A percentile compares a stretch with the other conserved stretches of the same genome.
phyloP scores from a whole-genome alignment of 2,797 vertebrate genomes.

The Erpetoichthys calabaricus region DNA sequence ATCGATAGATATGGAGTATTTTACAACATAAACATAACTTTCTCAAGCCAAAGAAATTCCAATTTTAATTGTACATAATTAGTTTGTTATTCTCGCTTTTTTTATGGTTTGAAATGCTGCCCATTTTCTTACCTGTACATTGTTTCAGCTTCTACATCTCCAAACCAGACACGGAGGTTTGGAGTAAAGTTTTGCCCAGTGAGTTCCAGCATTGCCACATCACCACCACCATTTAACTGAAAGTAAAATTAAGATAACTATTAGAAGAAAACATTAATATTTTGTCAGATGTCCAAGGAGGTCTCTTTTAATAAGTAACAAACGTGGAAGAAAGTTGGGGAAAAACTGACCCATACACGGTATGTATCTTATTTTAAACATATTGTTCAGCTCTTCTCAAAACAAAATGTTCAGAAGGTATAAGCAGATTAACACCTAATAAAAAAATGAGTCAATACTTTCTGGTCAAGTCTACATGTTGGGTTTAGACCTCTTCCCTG shows the following conservation, averaged over 20 bases:
- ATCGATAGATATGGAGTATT: too few relatives aligned
- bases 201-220: conserved; percentile 97
- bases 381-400: too few relatives aligned
- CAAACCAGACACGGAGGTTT: conserved; percentile 96
- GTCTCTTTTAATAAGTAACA: background rate
- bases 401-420: too few relatives aligned
- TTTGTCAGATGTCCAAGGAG: background rate
- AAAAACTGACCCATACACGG: background rate
- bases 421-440: too few relatives aligned
- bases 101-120: too few relatives aligned
- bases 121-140: conserved; percentile 79
- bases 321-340: background rate
- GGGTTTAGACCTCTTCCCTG: too few relatives aligned
- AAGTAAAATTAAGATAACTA: conserved; percentile 16
- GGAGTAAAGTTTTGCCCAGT: conserved; percentile 98
- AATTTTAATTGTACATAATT: too few relatives aligned
- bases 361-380: background rate
- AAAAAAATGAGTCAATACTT: too few relatives aligned
- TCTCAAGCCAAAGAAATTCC: too few relatives aligned
- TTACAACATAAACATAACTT: too few relatives aligned
- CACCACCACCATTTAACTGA: conserved; percentile 90
- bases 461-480: too few relatives aligned
- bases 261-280: conserved; percentile 5
- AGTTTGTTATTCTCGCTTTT: too few relatives aligned
- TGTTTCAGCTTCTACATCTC: conserved; percentile 95